These are phyloP conservation scores for Aldrovandia affinis DNA, from an alignment of 2,797 vertebrate genomes.

Conservation along the genomic window DNA sequence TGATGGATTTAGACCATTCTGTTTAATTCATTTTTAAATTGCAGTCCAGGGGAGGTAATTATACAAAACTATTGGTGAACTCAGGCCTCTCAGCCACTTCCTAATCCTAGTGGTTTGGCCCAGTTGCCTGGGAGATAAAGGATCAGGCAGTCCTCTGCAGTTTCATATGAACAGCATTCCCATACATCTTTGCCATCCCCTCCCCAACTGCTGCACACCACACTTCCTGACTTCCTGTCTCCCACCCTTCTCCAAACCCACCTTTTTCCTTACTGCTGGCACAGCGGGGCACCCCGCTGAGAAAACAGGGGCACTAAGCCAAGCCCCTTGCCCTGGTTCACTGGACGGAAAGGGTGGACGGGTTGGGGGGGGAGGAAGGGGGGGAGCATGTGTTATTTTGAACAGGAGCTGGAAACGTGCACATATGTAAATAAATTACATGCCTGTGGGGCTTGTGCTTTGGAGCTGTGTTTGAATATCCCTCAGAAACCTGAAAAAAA, in stretches of 20 bases:
- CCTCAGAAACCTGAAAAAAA: background rate
- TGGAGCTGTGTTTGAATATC: background rate
- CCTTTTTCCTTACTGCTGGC: background rate
- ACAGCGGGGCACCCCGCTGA: background rate
- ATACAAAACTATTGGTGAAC: background rate
- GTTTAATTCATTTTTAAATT: no score
- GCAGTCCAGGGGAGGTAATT: no score
- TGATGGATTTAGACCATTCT: no score
- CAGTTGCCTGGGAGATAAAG: background rate
- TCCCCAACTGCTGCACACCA: background rate
- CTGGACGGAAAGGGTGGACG: background rate
- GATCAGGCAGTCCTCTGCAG: background rate
- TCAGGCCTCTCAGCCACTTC: background rate
- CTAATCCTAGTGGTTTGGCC: no score
- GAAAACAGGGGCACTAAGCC: background rate
- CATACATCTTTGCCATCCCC: background rate
- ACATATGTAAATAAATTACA: background rate
- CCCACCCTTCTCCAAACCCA: background rate
- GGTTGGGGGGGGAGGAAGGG: background rate
- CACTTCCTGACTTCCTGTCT: constrained; percentile 1
- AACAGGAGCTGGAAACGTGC: constrained; percentile 1
- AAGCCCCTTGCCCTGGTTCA: background rate
- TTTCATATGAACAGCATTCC: background rate
- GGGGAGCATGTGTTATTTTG: constrained; percentile 14
- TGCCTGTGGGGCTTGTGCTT: background rate